Conservation (phyloP, 1,140 invertebrate species). For the Zaprionus inermis region DNA sequence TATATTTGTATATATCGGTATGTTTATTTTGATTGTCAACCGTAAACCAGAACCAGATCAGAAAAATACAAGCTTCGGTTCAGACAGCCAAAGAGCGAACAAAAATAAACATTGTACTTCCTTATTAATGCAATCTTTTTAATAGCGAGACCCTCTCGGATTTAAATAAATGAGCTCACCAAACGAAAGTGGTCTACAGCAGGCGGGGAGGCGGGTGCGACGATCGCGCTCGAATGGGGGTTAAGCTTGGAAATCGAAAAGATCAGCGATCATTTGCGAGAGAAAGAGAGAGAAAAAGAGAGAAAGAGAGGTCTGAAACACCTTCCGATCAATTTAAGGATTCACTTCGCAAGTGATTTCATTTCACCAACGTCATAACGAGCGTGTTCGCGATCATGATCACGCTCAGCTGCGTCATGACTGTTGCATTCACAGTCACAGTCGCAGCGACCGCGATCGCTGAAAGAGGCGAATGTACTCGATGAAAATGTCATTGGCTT, state of each 20-base stretch:
- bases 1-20: not conserved
- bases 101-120: constrained; percentile 79
- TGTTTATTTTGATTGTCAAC: constrained; percentile 12
- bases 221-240: constrained; percentile 1
- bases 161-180: constrained; percentile 59
- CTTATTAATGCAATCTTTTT: constrained; percentile 79
- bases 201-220: not conserved
- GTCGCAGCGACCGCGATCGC: constrained; percentile 20
- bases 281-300: not conserved
- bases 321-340: not conserved
- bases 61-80: not conserved
- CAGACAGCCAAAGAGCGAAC: constrained; percentile 45
- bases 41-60: constrained; percentile 12
- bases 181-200: constrained; percentile 47
- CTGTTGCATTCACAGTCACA: constrained; percentile 27
- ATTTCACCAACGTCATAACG: constrained; percentile 46
- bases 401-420: constrained; percentile 40
- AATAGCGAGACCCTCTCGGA: constrained; percentile 44
- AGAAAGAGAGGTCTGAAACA: not conserved
- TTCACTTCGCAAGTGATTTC: not conserved
- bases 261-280: not conserved
- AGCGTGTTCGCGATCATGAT: not conserved
- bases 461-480: constrained; percentile 66
- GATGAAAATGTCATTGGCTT: constrained; percentile 75
- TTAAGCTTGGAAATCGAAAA: not conserved